A percentile compares a stretch with the other conserved stretches of the same genome.
phyloP scores from a whole-genome alignment of 2,113 vertebrate genomes.

The Psittacara wagleri region DNA sequence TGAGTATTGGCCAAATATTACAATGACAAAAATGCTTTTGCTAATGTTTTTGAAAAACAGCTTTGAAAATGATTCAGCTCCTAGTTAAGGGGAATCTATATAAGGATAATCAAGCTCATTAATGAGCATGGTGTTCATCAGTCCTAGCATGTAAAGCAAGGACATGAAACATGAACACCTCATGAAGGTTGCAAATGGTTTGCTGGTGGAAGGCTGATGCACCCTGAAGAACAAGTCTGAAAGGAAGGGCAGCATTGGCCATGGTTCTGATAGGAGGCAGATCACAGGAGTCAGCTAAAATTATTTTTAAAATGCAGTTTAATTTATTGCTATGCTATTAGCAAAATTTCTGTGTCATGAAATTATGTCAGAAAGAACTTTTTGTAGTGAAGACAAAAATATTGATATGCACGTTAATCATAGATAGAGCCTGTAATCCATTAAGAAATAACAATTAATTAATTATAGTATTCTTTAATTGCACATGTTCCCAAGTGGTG shows the following conservation, averaged over 20 bases:
- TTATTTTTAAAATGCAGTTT: background rate
- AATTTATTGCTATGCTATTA: background rate
- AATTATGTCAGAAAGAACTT: constrained; percentile 40
- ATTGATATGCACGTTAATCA: constrained; percentile 30
- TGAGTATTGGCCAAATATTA: rapidly evolving
- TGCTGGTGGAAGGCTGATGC: background rate
- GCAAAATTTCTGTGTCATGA: background rate
- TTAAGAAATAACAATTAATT: background rate
- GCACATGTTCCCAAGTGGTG: background rate
- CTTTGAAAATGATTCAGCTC: background rate
- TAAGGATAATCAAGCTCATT: background rate
- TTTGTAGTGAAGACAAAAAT: constrained; percentile 20
- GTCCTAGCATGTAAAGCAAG: background rate
- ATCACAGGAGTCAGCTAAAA: background rate
- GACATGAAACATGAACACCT: background rate
- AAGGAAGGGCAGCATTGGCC: background rate
- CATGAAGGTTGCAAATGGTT: rapidly evolving
- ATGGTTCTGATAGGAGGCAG: background rate
- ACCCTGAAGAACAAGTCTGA: background rate
- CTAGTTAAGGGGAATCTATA: background rate
- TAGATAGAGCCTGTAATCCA: background rate
- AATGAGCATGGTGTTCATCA: background rate
- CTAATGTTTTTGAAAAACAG: background rate
- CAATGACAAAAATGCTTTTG: background rate
- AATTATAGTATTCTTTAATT: background rate